Conservation (phyloP, 2,888 invertebrate species). For the Tipula vernalis region DNA sequence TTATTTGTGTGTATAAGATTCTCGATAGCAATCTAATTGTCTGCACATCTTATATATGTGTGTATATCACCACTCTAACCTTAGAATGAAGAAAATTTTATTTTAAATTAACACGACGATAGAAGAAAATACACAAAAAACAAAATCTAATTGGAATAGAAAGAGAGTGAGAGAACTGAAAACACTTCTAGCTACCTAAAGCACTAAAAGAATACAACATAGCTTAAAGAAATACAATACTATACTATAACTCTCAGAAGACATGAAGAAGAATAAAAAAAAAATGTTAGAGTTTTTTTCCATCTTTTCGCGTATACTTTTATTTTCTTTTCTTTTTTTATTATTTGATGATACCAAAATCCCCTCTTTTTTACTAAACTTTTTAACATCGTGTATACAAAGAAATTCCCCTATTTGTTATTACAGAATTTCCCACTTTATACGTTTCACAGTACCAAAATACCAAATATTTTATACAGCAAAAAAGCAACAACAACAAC, state of each 20-base stretch:
- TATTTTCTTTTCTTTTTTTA: not conserved
- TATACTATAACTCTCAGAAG: not conserved
- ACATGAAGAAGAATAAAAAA: not conserved
- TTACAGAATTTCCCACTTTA: conserved; percentile 4
- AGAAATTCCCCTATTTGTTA: conserved; percentile 4
- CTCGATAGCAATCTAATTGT: not conserved
- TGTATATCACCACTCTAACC: not conserved
- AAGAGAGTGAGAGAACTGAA: not conserved
- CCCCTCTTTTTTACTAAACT: conserved; percentile 4
- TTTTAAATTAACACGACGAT: not conserved
- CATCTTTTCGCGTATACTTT: not conserved
- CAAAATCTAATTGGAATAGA: not conserved
- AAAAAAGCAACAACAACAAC: not conserved
- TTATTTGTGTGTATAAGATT: not conserved
- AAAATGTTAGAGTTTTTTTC: not conserved
- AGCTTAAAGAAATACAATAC: not conserved
- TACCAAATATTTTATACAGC: not conserved
- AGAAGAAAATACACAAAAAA: not conserved
- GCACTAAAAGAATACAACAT: not conserved
- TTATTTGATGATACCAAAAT: not conserved
- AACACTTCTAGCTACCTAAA: not conserved
- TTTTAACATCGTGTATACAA: not conserved
- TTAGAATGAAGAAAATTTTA: not conserved
- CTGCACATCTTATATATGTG: not conserved
- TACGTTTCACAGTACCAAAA: not conserved